Conservation (phyloP, 2,797 vertebrate genomes). For the Chrosomus eos region DNA sequence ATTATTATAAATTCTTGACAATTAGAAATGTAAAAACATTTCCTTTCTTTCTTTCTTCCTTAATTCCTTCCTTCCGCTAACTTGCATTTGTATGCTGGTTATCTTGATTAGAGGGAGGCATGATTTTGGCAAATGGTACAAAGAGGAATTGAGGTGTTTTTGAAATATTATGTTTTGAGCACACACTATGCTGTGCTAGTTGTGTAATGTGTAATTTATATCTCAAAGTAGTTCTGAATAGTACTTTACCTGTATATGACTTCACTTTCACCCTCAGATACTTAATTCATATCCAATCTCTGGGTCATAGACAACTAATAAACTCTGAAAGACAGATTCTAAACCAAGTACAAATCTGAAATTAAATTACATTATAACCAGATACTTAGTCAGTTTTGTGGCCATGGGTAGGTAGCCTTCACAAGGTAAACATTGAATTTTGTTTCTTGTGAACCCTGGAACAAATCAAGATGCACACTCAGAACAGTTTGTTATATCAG, state of each 20-base stretch:
- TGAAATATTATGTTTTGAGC: background rate
- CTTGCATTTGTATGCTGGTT: background rate
- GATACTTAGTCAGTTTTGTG: background rate
- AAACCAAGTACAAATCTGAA: background rate
- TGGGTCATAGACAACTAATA: background rate
- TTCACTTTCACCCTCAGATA: background rate
- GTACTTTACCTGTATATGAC: background rate
- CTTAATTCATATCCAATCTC: background rate
- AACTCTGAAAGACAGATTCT: background rate
- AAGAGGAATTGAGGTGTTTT: background rate
- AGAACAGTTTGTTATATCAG: constrained; percentile 5
- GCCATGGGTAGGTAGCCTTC: background rate
- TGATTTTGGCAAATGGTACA: background rate
- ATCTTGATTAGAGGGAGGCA: background rate
- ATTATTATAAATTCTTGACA: background rate
- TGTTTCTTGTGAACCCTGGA: background rate
- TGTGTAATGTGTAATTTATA: background rate
- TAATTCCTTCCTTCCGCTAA: background rate
- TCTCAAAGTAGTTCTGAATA: background rate
- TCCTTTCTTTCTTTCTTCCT: background rate
- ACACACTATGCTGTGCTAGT: background rate
- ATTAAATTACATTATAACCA: background rate
- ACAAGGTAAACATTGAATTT: background rate
- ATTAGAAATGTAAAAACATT: background rate
- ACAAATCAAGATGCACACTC: background rate